These are phyloP conservation scores for Sus cebifrons DNA, from an alignment of 2,797 vertebrate genomes.

Conservation along the genomic window DNA sequence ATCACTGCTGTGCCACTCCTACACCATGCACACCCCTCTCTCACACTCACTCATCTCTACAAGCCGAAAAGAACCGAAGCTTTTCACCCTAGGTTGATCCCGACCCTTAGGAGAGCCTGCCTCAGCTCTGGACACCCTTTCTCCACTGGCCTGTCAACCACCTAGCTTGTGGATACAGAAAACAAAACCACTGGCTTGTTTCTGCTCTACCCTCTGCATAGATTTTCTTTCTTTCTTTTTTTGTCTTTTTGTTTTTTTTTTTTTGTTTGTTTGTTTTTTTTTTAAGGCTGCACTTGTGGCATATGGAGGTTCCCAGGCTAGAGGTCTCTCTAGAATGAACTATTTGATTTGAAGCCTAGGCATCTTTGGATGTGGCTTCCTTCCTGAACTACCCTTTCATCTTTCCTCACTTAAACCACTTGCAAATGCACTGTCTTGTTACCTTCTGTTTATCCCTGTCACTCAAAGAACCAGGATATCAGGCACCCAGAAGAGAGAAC, in stretches of 20 bases:
- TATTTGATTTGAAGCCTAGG: not conserved
- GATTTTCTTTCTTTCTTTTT: no score
- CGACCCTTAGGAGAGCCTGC: not conserved
- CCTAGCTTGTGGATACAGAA: not conserved
- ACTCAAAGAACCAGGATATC: not conserved
- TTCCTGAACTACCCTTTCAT: not conserved
- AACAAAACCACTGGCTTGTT: not conserved
- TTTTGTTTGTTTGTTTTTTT: no score
- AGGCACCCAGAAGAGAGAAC: not conserved
- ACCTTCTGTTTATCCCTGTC: not conserved
- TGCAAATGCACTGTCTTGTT: not conserved
- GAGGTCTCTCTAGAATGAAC: not conserved
- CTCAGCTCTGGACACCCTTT: not conserved
- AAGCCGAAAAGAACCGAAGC: not conserved
- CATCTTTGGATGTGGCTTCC: not conserved
- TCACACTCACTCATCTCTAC: no score
- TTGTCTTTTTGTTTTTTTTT: no score
- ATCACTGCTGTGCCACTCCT: not conserved
- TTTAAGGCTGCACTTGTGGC: no score
- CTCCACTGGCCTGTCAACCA: not conserved
- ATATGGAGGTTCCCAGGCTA: no score
- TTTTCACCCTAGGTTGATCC: not conserved
- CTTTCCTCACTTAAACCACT: not conserved
- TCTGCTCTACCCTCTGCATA: not conserved
- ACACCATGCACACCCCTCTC: accelerated